These are phyloP conservation scores for Pangasius larnaudii DNA, from an alignment of 2,797 vertebrate genomes.

Conservation along the genomic window DNA sequence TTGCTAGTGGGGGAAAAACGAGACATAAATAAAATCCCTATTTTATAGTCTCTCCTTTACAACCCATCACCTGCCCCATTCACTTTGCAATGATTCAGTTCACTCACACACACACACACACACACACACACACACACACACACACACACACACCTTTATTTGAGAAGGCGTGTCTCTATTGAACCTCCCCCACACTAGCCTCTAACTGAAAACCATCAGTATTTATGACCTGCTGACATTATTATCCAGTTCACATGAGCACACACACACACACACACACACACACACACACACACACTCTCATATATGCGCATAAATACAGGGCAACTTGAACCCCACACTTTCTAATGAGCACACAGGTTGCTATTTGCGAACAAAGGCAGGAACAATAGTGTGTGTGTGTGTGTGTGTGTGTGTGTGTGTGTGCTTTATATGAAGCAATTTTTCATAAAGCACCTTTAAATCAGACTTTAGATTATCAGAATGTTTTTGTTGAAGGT, in stretches of 20 bases:
- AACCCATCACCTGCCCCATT: conserved; percentile 6
- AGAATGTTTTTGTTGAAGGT: not conserved
- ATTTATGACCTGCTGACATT: conserved; percentile 36
- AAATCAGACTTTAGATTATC: not conserved
- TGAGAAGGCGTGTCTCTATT: conserved; percentile 7
- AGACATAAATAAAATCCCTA: not conserved
- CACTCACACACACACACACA: conserved; percentile 13
- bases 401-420: not conserved
- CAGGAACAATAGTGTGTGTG: not conserved
- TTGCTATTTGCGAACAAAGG: not conserved
- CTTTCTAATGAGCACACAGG: not conserved
- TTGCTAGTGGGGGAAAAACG: too few species aligned
- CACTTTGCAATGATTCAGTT: not conserved
- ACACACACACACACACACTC: not conserved
- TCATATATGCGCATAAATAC: not conserved
- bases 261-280: not conserved
- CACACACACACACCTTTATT: conserved; percentile 32
- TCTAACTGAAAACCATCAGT: conserved; percentile 26
- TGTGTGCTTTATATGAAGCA: not conserved
- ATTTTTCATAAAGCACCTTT: not conserved
- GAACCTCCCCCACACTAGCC: conserved; percentile 18
- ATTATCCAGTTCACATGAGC: conserved; percentile 20
- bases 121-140: conserved; percentile 24
- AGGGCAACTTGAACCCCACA: not conserved
- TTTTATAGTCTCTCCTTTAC: not conserved